A percentile compares a stretch with the other conserved stretches of the same genome.
Conservation (phyloP, 53 echinoderm and acorn worm genomes). For the Mesocentrotus franciscanus region DNA sequence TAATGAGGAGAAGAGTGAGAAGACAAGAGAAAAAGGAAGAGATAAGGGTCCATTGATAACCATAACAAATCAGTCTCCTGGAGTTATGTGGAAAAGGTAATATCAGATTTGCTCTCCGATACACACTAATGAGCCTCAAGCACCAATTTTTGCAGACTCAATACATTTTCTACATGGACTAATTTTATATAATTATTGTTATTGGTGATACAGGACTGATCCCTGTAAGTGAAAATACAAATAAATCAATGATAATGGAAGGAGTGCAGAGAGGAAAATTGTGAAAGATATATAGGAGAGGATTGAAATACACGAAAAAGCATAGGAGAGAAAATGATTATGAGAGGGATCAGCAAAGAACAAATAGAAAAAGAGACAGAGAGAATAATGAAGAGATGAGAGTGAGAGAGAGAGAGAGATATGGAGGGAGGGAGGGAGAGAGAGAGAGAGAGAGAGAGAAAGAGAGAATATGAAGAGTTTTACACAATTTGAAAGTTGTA, state of each 20-base stretch:
- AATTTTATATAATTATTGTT: too few species aligned
- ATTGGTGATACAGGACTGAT: too few species aligned
- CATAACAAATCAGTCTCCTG: too few species aligned
- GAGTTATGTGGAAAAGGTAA: too few species aligned
- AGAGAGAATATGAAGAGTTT: neutral
- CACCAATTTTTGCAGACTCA: too few species aligned
- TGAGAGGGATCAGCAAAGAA: neutral
- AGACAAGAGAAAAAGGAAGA: neutral
- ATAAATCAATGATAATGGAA: neutral
- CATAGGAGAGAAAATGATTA: neutral
- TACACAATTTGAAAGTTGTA: too few species aligned
- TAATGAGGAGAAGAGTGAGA: neutral
- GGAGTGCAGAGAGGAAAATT: neutral
- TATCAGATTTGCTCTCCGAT: too few species aligned
- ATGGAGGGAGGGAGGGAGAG: neutral
- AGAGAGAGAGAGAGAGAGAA: constrained; percentile 19
- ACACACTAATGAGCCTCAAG: too few species aligned
- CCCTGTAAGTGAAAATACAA: too few species aligned
- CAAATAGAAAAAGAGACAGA: neutral
- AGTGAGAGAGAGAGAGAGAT: neutral
- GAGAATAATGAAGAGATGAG: neutral
- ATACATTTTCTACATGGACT: too few species aligned
- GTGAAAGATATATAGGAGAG: neutral
- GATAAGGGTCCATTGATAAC: neutral
- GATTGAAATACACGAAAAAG: neutral